A percentile compares a stretch with the other conserved stretches of the same genome.
phyloP scores from a whole-genome alignment of 2,113 vertebrate species.

The Beaufortia kweichowensis region DNA sequence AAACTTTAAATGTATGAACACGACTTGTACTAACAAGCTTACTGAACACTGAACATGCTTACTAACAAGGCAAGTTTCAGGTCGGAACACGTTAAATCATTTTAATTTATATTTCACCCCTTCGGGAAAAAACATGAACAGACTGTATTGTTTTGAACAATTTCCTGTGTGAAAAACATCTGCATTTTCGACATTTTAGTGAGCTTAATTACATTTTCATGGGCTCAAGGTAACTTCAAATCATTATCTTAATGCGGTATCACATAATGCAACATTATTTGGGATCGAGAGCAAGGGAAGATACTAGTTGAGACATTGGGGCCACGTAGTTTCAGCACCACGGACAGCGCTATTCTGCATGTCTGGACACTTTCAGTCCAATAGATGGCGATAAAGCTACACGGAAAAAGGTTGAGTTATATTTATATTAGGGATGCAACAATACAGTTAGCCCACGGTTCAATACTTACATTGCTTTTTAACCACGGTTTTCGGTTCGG shows the following conservation, averaged over 20 bases:
- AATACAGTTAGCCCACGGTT: too few relatives aligned
- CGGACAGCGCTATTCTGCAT: not conserved
- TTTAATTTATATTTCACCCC: not conserved
- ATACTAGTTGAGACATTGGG: not conserved
- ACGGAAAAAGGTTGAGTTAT: too few relatives aligned
- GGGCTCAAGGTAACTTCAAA: not conserved
- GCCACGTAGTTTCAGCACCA: constrained; percentile 6
- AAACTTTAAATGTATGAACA: not conserved
- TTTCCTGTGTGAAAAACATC: not conserved
- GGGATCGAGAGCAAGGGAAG: not conserved
- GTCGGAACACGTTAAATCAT: too few relatives aligned
- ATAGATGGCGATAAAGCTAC: not conserved
- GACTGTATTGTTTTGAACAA: too few relatives aligned
- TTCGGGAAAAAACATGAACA: not conserved
- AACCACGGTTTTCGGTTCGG: too few relatives aligned
- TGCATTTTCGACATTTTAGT: not conserved
- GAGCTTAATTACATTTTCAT: not conserved
- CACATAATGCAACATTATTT: not conserved
- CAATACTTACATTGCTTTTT: too few relatives aligned
- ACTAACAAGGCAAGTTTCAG: too few relatives aligned
- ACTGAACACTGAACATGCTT: too few relatives aligned
- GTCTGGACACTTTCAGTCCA: not conserved
- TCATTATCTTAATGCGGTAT: not conserved
- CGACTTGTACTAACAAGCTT: too few relatives aligned
- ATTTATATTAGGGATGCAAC: too few relatives aligned